Conservation (phyloP, 2,113 vertebrate species). For the Parus major region DNA sequence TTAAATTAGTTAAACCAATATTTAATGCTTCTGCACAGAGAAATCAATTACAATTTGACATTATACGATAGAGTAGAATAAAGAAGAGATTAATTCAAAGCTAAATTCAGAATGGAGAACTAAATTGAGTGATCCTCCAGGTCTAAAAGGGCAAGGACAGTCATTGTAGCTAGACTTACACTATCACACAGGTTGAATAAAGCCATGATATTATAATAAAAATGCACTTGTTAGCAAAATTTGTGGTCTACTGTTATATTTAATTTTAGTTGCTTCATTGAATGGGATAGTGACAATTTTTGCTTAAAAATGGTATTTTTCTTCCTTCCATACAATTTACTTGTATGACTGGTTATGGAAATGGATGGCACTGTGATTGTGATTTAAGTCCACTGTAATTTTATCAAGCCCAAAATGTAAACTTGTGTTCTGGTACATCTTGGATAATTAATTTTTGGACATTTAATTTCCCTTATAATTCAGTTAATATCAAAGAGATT, state of each 20-base stretch:
- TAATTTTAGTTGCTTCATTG: neutral
- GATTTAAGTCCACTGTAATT: neutral
- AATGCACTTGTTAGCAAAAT: neutral
- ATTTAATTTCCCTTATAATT: neutral
- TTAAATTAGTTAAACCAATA: neutral
- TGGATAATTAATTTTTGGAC: neutral
- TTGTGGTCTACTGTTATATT: neutral
- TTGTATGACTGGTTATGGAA: neutral
- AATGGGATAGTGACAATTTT: neutral
- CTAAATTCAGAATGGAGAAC: neutral
- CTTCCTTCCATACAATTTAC: neutral
- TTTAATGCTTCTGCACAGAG: neutral
- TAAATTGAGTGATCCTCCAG: neutral
- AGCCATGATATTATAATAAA: neutral
- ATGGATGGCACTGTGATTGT: neutral
- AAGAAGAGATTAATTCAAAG: neutral
- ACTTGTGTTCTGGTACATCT: neutral
- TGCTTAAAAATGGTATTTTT: neutral
- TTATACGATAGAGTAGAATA: neutral
- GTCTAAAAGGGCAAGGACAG: neutral
- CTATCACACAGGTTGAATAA: neutral
- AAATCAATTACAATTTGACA: neutral
- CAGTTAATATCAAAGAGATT: neutral
- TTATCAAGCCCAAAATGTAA: neutral
- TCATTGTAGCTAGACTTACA: neutral